Percentiles rank a stretch among this genome's conserved stretches.
Conservation (phyloP, 2,797 vertebrate species). For the Argentina silus region DNA sequence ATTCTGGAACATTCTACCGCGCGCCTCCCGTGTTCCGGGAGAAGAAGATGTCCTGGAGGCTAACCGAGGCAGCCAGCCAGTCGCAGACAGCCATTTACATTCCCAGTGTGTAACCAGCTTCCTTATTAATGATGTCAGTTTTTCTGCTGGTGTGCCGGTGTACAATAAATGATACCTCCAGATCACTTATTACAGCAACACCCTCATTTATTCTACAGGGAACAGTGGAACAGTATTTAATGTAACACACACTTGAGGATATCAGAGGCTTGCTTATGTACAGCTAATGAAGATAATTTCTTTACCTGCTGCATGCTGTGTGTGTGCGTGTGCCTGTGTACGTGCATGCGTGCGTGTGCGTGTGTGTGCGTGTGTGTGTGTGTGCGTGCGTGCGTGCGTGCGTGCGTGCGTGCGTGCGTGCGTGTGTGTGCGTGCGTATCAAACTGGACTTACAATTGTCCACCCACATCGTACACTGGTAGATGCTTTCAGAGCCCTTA, state of each 20-base stretch:
- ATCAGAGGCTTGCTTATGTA: slow-evolving; percentile 46
- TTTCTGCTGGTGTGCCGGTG: slow-evolving; percentile 44
- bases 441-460: slow-evolving; percentile 62
- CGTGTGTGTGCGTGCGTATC: slow-evolving; percentile 31
- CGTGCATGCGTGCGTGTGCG: background rate
- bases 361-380: background rate
- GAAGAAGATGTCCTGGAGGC: no score
- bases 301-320: slow-evolving; percentile 44
- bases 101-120: slow-evolving; percentile 31
- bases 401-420: no score
- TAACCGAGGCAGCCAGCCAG: no score
- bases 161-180: slow-evolving; percentile 53
- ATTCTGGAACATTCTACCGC: no score
- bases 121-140: slow-evolving; percentile 62
- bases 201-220: slow-evolving; percentile 51
- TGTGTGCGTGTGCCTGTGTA: background rate
- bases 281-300: slow-evolving; percentile 61
- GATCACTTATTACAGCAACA: slow-evolving; percentile 30
- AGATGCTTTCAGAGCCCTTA: slow-evolving; percentile 23
- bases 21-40: no score
- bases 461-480: slow-evolving; percentile 17
- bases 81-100: slow-evolving; percentile 38
- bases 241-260: slow-evolving; percentile 48
- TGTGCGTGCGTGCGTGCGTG: background rate
- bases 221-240: slow-evolving; percentile 49